Base-by-base conservation (phyloP, 2,888 invertebrate genomes). In the Seira sanloemensis region DNA sequence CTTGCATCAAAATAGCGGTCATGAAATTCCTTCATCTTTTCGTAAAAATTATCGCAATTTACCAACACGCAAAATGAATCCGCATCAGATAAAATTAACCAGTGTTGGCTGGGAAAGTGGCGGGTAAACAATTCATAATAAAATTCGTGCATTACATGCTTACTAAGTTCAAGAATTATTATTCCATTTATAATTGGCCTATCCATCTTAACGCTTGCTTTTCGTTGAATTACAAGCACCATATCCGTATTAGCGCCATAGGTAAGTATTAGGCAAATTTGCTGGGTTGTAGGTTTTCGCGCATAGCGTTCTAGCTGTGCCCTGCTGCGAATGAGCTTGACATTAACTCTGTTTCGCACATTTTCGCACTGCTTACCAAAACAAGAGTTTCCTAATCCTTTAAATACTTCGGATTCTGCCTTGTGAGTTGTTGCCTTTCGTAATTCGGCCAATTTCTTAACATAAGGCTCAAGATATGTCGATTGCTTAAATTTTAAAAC, bases 351-450 rank as follows among this genome's bases (percentile, higher is more conserved):
- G 50, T 54, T 72, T 72, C 72, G 1, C 1, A 54, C 23, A 16
- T 72, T 72, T 72, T 72, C 54, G 12, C 46, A 46, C 1, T 1
- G 1, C 12, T 72, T 72, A 5, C 72, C 72, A 72, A 72, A 72
- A 7, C 46, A 72, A 1, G 21, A 23, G 50, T 72, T 72, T 50
- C 4, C 5, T 4, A 72, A 16, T 46, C 50, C 23, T 24, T 72
- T 72, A 5, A 72, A 72, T 0, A 23, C 50, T 24, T 72, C 72
- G 9, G 50, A 50, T 54, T 54, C 54, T 12, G 72, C 72, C 24
- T 50, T 72, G n/a, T n/a, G 24, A 23, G 0, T 16, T 1, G 54
- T 24, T 1, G 21, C 1, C 12, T 50, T 46, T 54, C 54, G 16
- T 24, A 50, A 18, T 2, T 2, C 1, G 1, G 21, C 50, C 7